Percentiles rank a stretch among this genome's conserved stretches.
Conservation (phyloP, 2,888 invertebrate genomes). For the Lasioglossum calceatum region DNA sequence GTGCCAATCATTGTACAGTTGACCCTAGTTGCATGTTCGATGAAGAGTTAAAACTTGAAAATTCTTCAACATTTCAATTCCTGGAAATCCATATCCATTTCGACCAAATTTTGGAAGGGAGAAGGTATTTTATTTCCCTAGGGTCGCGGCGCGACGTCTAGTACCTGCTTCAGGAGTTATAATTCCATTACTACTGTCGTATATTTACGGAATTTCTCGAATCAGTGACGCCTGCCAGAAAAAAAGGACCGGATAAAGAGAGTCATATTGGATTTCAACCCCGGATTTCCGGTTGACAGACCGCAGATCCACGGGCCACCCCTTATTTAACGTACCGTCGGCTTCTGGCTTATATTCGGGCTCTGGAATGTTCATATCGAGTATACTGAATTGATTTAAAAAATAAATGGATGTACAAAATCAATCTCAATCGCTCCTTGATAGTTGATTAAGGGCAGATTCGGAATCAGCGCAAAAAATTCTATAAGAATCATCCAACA, state of each 20-base stretch:
- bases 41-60: background rate
- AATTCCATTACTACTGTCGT: background rate
- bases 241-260: conserved; percentile 3
- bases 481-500: too few relatives aligned
- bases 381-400: background rate
- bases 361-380: background rate
- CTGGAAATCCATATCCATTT: background rate
- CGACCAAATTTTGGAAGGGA: background rate
- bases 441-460: too few relatives aligned
- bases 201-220: background rate
- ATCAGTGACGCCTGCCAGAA: background rate
- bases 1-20: too few relatives aligned
- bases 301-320: background rate
- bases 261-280: conserved; percentile 4
- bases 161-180: background rate
- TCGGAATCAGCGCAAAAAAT: too few relatives aligned
- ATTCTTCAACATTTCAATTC: background rate
- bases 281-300: conserved; percentile 9
- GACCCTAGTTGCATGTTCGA: too few relatives aligned
- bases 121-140: background rate
- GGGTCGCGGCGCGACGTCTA: background rate
- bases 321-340: background rate
- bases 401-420: background rate
- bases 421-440: background rate
- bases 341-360: background rate